phyloP scores from a whole-genome alignment of 2,888 invertebrate genomes.

The Cataglyphis altisquamis region DNA sequence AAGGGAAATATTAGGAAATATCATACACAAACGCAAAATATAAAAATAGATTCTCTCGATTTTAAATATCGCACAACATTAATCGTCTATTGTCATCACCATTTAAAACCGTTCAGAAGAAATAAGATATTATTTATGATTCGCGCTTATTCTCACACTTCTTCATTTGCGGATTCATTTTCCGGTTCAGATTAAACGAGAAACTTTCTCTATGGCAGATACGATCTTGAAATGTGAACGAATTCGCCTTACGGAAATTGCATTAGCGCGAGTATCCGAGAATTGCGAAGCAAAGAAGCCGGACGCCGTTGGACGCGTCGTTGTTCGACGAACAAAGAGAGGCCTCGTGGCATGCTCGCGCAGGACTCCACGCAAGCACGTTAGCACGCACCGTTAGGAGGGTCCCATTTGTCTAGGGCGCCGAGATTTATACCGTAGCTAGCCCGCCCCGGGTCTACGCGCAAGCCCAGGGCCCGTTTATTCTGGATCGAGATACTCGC shows the following conservation, averaged over 20 bases:
- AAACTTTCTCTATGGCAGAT: not conserved
- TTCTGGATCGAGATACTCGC: slow-evolving; percentile 45
- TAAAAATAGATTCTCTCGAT: not conserved
- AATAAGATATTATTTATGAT: slow-evolving; percentile 17
- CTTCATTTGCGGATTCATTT: slow-evolving; percentile 36
- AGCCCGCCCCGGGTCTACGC: slow-evolving; percentile 68
- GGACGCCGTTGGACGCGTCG: slow-evolving; percentile 32
- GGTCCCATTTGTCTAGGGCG: slow-evolving; percentile 77
- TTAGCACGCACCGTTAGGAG: slow-evolving; percentile 73
- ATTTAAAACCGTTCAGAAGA: slow-evolving; percentile 15
- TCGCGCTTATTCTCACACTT: slow-evolving; percentile 20
- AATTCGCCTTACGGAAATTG: slow-evolving; percentile 26
- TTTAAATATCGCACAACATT: not conserved
- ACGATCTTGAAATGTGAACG: slow-evolving; percentile 28
- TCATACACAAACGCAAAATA: not conserved
- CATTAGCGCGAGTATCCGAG: slow-evolving; percentile 28
- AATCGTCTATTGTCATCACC: slow-evolving; percentile 22
- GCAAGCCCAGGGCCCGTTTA: slow-evolving; percentile 17
- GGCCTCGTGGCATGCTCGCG: slow-evolving; percentile 37
- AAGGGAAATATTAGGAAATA: too few species aligned
- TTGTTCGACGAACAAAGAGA: slow-evolving; percentile 67
- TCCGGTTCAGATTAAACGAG: slow-evolving; percentile 15
- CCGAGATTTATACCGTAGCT: slow-evolving; percentile 66
- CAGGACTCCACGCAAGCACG: slow-evolving; percentile 51
- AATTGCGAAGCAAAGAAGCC: slow-evolving; percentile 29